These are phyloP conservation scores for Proterorhinus semilunaris DNA, from an alignment of 2,113 vertebrate genomes.

Conservation along the genomic window DNA sequence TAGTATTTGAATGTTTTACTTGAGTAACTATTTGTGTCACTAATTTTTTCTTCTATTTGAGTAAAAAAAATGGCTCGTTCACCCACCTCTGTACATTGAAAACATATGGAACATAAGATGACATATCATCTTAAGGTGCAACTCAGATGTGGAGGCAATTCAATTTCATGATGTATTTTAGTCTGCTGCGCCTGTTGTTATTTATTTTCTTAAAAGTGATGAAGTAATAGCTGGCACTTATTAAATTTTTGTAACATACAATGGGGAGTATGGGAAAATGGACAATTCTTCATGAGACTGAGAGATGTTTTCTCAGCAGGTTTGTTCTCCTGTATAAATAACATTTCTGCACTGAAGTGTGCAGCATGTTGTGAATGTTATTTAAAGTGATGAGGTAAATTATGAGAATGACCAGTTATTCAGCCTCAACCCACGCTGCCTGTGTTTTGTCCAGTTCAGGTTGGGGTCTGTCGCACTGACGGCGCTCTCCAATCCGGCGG, in stretches of 20 bases:
- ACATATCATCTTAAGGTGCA: conserved; percentile 26
- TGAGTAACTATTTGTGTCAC: too few relatives aligned
- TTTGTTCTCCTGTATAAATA: not conserved
- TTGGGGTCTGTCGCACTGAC: conserved; percentile 81
- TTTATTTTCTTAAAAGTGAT: conserved; percentile 32
- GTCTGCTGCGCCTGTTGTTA: conserved; percentile 2
- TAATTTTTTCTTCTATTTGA: too few relatives aligned
- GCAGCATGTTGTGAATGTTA: not conserved
- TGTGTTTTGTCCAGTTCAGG: conserved; percentile 77
- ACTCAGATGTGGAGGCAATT: conserved; percentile 17
- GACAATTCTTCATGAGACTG: too few relatives aligned
- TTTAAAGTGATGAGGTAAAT: not conserved
- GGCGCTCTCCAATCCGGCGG: conserved; percentile 65
- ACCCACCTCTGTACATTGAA: too few relatives aligned
- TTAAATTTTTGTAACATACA: conserved; percentile 13
- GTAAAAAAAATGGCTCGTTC: too few relatives aligned
- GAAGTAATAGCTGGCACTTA: conserved; percentile 40
- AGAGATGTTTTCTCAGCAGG: too few relatives aligned
- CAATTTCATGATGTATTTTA: conserved; percentile 15
- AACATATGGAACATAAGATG: not conserved
- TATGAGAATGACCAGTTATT: not conserved
- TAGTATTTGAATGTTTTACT: too few relatives aligned
- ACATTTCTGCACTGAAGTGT: not conserved
- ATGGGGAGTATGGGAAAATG: not conserved
- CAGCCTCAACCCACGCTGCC: not conserved